These are phyloP conservation scores for Eueremaeus valkanovi DNA, from an alignment of 2,888 invertebrate species.

Conservation along the genomic window DNA sequence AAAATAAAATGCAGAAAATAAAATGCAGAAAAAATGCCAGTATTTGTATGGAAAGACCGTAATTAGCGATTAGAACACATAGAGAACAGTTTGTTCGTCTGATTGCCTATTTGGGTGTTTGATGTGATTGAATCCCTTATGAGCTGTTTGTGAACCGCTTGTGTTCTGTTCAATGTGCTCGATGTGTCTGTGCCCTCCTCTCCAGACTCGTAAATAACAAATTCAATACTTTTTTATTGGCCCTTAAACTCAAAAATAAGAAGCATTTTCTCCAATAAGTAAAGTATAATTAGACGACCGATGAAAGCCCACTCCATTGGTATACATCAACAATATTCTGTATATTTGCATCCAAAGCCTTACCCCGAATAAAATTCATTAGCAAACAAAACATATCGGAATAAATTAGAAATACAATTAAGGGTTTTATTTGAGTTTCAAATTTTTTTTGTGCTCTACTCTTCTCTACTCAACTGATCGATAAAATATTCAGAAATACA, in stretches of 20 bases:
- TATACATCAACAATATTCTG: neutral
- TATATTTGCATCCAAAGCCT: neutral
- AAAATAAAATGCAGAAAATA: neutral
- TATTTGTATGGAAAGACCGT: neutral
- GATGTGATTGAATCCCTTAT: neutral
- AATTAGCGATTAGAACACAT: neutral
- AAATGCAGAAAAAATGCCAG: neutral
- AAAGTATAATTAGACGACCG: neutral
- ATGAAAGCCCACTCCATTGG: neutral
- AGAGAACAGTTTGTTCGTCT: neutral
- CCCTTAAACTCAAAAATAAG: neutral
- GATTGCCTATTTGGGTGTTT: neutral
- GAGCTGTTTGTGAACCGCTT: neutral
- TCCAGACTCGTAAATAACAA: neutral
- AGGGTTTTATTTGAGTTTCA: neutral
- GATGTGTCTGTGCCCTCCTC: no score
- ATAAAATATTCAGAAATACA: neutral
- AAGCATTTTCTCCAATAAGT: neutral
- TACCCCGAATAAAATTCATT: neutral
- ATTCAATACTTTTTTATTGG: neutral
- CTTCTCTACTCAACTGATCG: neutral
- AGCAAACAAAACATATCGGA: neutral
- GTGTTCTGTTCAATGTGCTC: no score
- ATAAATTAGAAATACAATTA: neutral
- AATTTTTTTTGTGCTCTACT: neutral